These are phyloP conservation scores for Exephanes ischioxanthus DNA, from an alignment of 2,888 invertebrate genomes.

Conservation along the genomic window DNA sequence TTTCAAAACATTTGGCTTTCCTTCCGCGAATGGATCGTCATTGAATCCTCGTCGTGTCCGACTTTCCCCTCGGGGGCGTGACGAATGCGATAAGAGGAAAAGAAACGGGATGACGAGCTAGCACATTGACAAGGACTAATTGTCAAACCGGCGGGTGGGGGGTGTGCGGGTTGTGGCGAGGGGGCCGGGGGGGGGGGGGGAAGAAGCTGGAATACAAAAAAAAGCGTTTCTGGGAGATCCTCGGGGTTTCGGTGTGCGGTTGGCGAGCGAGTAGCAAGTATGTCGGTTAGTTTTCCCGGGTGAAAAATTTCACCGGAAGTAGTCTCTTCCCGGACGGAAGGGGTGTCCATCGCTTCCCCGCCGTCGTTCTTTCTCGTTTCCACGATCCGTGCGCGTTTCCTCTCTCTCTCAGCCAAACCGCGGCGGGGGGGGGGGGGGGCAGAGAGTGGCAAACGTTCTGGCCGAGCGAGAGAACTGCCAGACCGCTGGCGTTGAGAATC, in stretches of 20 bases:
- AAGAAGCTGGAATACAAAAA: slow-evolving; percentile 16
- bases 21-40: background rate
- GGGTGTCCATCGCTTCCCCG: slow-evolving; percentile 38
- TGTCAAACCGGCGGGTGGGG: background rate
- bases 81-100: background rate
- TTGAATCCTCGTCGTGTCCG: slow-evolving; percentile 1
- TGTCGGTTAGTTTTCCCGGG: slow-evolving; percentile 49
- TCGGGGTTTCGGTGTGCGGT: slow-evolving; percentile 12
- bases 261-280: slow-evolving; percentile 44
- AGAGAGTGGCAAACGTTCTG: slow-evolving; percentile 28
- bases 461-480: slow-evolving; percentile 47
- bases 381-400: background rate
- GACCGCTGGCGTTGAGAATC: slow-evolving; percentile 64
- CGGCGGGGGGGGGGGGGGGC: background rate
- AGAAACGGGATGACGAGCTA: background rate
- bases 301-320: slow-evolving; percentile 68
- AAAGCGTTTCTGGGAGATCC: slow-evolving; percentile 17
- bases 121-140: slow-evolving; percentile 40
- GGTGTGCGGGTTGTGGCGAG: background rate
- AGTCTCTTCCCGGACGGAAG: slow-evolving; percentile 61
- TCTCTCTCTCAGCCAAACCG: slow-evolving; percentile 23
- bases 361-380: background rate
- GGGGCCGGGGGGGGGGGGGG: background rate
- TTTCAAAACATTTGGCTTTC: background rate
- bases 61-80: background rate